Evolutionary conservation across 2,888 invertebrate genomes (phyloP), one percentile per base, ranked within the genome.

Genomic region (Trichogramma evanescens): DNA sequence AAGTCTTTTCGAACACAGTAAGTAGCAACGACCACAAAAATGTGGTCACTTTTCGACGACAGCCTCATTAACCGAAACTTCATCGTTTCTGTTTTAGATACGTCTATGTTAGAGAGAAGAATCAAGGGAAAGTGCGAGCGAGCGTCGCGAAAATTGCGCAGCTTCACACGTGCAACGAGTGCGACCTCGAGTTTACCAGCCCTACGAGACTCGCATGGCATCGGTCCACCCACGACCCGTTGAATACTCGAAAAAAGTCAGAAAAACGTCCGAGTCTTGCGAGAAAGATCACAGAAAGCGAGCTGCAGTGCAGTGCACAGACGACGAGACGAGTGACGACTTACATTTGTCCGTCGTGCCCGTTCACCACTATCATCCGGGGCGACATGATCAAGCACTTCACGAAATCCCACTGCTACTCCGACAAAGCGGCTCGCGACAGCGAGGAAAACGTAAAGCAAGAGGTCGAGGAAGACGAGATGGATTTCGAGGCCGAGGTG

Each of bases 101-200:
- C 26, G 26, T 26, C 26, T 26, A 26, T 26, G 26, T 26, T 26
- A 26, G 26, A 26, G 26, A 26, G 26, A 26, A 26, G 26, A 26
- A 26, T 1, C 26, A 26, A 26, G 26, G 26, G 26, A 26, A 26
- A 26, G 26, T 26, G 26, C 26, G 26, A 26, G 2, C 26, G 26
- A 26, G 1, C 26, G 26, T 26, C 26, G 26, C 26, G 26, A 26
- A 26, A 26, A 26, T 2, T 26, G 26, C 26, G 26, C 26, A 26
- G 26, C 26, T 26, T 26, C 26, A 26, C 55, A 38, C 48, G 1
- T 77, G 76, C 54, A 58, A 68, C 7, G 71, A 69, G 45, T 77
- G 77, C 54, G 61, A 59, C 2, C 57, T 72, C 8, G 70, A 69
- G 56, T 77, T 76, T 51, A 70, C 72, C 0, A 46, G 69, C 38